A percentile compares a stretch with the other conserved stretches of the same genome.
These are phyloP conservation scores for Tetramorium bicarinatum DNA, from an alignment of 2,888 invertebrate species.

Conservation along the genomic window DNA sequence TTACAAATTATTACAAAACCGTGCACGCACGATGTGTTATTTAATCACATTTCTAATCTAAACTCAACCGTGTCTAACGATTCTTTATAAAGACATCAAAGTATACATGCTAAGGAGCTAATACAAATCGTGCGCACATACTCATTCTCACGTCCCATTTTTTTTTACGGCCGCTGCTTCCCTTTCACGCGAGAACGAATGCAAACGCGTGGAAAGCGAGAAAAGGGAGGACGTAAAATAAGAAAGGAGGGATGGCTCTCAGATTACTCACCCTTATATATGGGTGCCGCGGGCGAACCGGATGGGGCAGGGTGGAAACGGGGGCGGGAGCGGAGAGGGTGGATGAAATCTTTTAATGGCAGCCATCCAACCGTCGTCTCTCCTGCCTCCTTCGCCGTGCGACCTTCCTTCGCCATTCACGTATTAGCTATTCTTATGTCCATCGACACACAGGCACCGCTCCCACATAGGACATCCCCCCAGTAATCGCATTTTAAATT, in stretches of 20 bases:
- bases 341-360: conserved; percentile 85
- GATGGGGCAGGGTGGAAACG: conserved; percentile 56
- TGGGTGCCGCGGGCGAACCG: conserved; percentile 79
- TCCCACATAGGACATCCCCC: conserved; percentile 79
- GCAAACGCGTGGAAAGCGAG: conserved; percentile 68
- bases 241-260: conserved; percentile 77
- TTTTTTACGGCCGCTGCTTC: conserved; percentile 48
- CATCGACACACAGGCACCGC: conserved; percentile 80
- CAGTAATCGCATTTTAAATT: conserved; percentile 84
- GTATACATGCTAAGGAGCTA: neutral
- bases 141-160: conserved; percentile 45
- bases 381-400: conserved; percentile 62
- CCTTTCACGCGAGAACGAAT: conserved; percentile 59
- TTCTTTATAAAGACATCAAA: neutral
- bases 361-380: conserved; percentile 81
- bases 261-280: conserved; percentile 84
- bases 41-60: neutral
- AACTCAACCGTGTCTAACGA: neutral
- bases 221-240: conserved; percentile 76
- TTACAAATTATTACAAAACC: neutral
- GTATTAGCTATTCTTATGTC: conserved; percentile 85
- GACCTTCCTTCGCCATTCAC: conserved; percentile 73
- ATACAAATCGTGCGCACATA: conserved; percentile 22
- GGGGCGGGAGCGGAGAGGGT: conserved; percentile 63
- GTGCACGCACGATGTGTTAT: neutral